phyloP scores from a whole-genome alignment of 2,113 vertebrate species.

The Saguinus imperator region DNA sequence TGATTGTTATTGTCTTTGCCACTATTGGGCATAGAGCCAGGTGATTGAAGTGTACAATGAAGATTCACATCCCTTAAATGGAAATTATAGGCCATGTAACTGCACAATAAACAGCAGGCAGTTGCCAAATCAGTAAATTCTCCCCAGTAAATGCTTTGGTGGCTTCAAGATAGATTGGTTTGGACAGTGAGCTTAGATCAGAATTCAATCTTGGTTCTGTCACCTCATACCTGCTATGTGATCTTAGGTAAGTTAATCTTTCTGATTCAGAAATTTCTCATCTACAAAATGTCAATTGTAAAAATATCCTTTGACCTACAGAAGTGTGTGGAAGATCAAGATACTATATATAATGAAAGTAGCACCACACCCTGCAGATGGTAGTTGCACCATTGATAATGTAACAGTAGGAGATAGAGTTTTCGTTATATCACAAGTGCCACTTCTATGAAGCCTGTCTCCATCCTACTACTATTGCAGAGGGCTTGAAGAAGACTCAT shows the following conservation, averaged over 20 bases:
- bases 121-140: background rate
- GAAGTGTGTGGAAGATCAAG: background rate
- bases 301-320: background rate
- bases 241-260: background rate
- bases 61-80: background rate
- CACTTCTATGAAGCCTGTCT: background rate
- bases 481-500: background rate
- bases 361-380: background rate
- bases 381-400: background rate
- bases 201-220: background rate
- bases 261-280: constrained; percentile 12
- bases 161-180: background rate
- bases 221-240: background rate
- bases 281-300: background rate
- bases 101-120: background rate
- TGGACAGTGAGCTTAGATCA: background rate
- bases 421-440: background rate
- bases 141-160: background rate
- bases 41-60: background rate
- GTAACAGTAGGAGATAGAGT: background rate
- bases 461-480: background rate
- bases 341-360: background rate
- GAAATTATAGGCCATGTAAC: background rate
- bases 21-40: background rate
- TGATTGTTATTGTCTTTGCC: background rate